Conservation (phyloP, 2,888 invertebrate species). For the Pycnomerus fuliginosus region DNA sequence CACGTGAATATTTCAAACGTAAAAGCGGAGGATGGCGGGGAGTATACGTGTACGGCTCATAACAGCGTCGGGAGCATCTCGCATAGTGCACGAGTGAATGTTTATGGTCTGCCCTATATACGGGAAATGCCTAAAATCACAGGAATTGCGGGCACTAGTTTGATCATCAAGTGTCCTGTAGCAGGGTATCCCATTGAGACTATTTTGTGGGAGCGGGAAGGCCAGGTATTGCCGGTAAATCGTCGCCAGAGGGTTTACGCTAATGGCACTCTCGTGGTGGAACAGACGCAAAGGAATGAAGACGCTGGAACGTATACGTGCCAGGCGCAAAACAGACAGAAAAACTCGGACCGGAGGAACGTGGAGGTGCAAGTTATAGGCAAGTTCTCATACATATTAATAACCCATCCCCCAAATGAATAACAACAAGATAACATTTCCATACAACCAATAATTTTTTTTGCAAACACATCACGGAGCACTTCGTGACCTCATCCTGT, state of each 20-base stretch:
- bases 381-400: conserved; percentile 17
- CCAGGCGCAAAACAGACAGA: conserved; percentile 81
- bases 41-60: conserved; percentile 82
- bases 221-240: conserved; percentile 82
- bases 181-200: conserved; percentile 87
- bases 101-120: conserved; percentile 84
- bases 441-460: no score
- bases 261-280: conserved; percentile 84
- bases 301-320: conserved; percentile 91
- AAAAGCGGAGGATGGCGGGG: conserved; percentile 87
- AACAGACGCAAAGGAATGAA: conserved; percentile 79
- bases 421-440: no score
- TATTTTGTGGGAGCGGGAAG: conserved; percentile 89
- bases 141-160: conserved; percentile 80
- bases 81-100: conserved; percentile 81
- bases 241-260: conserved; percentile 82
- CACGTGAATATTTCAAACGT: conserved; percentile 88
- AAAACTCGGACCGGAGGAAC: conserved; percentile 73
- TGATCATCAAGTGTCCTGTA: conserved; percentile 85
- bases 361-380: conserved; percentile 73
- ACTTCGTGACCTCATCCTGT: no score
- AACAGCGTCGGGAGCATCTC: conserved; percentile 79
- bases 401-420: background rate
- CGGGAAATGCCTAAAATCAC: conserved; percentile 86
- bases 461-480: no score